Base-by-base conservation (phyloP, 2,113 vertebrate genomes). In the Miniopterus natalensis region DNA sequence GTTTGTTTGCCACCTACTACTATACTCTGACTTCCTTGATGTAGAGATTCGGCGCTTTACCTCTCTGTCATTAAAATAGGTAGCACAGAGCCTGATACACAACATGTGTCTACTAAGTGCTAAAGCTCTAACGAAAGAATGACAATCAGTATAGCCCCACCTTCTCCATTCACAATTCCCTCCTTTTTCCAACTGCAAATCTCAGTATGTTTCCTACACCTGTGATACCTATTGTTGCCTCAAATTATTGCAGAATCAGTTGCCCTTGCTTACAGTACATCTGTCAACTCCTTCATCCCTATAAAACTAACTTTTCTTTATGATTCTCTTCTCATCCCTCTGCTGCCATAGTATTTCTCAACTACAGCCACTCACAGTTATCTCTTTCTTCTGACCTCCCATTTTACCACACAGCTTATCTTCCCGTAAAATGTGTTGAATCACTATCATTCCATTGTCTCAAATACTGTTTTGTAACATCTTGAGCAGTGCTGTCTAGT, bases 361-460 rank as follows among this genome's bases (percentile, higher is more conserved):
- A 6, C 49, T 18, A 53, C 3, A 20, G 0, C 31, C 36, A 66
- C 73, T 90, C 68, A 40, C 15, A 47, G 36, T 68, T 65, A 23
- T n/a, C 36, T 57, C 47, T 66, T 75, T 90, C 45, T 36, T 91
- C 59, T 84, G 45, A 93, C 79, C 70, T 96, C 79, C 63, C 11
- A 5, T 42, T 87, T 71, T 1, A 40, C 57, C 74, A 8, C 68
- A 21, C 36, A 95, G 84, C 57, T 55, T 85, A 78, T 47, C 18
- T 25, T 55, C 86, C 49, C 36, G 36, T 84, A 53, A 84, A 66
- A 59, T 89, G 45, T 42, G 84, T 75, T 36, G 20, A 61, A 70
- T 90, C 13, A 47, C 29, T 66, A 2, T 70, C 61, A 87, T 59
- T 77, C 10, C n/a, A 20, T 59, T 88, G 14, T 68, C 79, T 90